phyloP scores from a whole-genome alignment of 2,797 vertebrate genomes.

The Rhabdophis nuchalis region DNA sequence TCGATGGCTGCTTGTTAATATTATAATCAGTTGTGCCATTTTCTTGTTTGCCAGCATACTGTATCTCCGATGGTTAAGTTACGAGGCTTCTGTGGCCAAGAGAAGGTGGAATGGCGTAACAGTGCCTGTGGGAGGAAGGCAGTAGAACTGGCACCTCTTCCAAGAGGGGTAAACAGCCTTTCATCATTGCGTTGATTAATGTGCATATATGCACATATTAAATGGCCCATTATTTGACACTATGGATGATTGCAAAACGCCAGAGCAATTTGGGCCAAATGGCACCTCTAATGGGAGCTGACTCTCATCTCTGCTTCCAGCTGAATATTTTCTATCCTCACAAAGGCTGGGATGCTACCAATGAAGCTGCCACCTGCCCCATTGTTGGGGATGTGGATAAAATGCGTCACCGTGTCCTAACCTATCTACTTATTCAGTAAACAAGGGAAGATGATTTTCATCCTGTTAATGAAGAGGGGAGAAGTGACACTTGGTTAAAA shows the following conservation, averaged over 20 bases:
- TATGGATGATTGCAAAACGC: slow-evolving; percentile 1
- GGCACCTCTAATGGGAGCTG: background rate
- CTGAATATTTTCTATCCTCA: background rate
- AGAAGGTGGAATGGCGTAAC: background rate
- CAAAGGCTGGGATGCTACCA: background rate
- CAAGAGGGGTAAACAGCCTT: background rate
- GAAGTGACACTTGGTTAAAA: background rate
- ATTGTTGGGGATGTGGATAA: background rate
- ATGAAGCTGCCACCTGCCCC: background rate
- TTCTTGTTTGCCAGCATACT: slow-evolving; percentile 5
- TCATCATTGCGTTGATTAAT: background rate
- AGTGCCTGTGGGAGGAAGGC: slow-evolving; percentile 5
- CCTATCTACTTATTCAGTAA: background rate
- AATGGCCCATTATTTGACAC: slow-evolving; percentile 13
- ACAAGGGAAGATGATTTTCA: background rate
- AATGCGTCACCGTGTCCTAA: background rate
- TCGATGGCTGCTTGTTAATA: background rate
- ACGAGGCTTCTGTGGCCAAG: slow-evolving; percentile 24
- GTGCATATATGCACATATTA: slow-evolving; percentile 33
- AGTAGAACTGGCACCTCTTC: slow-evolving; percentile 7
- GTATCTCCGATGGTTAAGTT: slow-evolving; percentile 11
- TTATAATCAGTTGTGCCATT: background rate
- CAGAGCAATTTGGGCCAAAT: slow-evolving; percentile 9
- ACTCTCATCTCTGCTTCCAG: background rate
- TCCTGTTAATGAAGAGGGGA: background rate